Percentiles rank a stretch among this genome's conserved stretches.
Conservation (phyloP, 2,888 invertebrate species). For the Dusona sp. region DNA sequence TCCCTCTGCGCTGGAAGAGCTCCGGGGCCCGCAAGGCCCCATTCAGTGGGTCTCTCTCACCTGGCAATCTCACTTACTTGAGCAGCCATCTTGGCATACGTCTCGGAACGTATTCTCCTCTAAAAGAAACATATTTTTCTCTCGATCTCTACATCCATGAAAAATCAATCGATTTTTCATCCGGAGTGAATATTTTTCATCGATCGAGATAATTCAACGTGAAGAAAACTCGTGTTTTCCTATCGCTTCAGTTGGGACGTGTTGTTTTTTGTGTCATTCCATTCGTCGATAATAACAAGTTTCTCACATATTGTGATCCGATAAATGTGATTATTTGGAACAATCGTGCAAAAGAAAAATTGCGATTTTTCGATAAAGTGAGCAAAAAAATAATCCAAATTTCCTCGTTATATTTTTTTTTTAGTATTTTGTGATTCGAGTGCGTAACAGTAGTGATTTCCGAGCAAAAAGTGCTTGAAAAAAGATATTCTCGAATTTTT, state of each 20-base stretch:
- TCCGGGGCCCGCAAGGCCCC: constrained; percentile 55
- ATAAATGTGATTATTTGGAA: constrained; percentile 12
- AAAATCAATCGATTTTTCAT: constrained; percentile 20
- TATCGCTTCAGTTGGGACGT: not conserved
- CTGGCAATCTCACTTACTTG: constrained; percentile 75
- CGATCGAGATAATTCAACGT: not conserved
- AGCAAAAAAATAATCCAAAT: not conserved
- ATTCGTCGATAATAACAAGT: constrained; percentile 20
- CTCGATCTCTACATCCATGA: not conserved
- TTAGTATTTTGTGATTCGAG: not conserved
- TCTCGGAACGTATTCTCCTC: constrained; percentile 52
- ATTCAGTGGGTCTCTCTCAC: constrained; percentile 69
- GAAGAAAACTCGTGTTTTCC: not conserved
- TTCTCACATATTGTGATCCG: constrained; percentile 57
- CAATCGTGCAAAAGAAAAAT: not conserved
- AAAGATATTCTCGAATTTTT: not conserved
- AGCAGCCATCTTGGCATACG: constrained; percentile 76
- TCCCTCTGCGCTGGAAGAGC: constrained; percentile 48
- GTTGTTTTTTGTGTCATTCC: not conserved
- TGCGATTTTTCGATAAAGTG: not conserved
- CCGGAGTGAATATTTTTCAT: not conserved
- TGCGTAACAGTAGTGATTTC: not conserved
- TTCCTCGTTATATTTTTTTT: not conserved
- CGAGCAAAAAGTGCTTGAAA: not conserved
- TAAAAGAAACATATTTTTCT: constrained; percentile 54